phyloP scores from a whole-genome alignment of 2,888 invertebrate genomes.

The Agonopterix alstromeriana region DNA sequence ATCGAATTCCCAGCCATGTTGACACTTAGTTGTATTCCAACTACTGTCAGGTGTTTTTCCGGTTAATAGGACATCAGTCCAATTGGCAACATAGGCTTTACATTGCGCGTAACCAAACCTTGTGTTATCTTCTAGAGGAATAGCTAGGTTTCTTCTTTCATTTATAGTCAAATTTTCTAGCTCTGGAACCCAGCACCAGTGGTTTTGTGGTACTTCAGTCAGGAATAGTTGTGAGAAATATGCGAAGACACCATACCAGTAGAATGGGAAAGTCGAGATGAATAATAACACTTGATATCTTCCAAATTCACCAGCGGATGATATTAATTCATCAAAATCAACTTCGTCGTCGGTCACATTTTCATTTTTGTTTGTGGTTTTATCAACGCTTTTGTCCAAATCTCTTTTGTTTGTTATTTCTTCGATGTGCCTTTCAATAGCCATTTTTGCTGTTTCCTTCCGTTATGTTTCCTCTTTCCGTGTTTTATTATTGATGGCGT shows the following conservation, averaged over 20 bases:
- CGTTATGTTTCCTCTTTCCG: neutral
- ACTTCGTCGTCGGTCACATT: conserved; percentile 9
- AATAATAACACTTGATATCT: conserved; percentile 32
- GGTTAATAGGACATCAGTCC: conserved; percentile 34
- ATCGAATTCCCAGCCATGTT: conserved; percentile 50
- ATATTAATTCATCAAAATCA: conserved; percentile 34
- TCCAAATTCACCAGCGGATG: conserved; percentile 37
- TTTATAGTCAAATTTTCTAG: conserved; percentile 30
- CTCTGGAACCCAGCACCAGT: conserved; percentile 40
- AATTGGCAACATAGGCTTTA: conserved; percentile 34
- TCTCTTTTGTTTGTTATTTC: conserved; percentile 9
- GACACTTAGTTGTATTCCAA: conserved; percentile 37
- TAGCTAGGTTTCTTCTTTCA: conserved; percentile 29
- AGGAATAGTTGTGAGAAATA: conserved; percentile 39
- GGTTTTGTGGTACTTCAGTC: conserved; percentile 36
- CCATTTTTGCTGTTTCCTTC: conserved; percentile 9
- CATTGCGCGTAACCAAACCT: conserved; percentile 44
- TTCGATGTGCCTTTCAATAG: conserved; percentile 4
- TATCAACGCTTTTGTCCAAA: conserved; percentile 1
- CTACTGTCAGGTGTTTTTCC: conserved; percentile 26
- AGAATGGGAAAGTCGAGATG: conserved; percentile 33
- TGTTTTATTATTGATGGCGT: neutral
- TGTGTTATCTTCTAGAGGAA: conserved; percentile 25
- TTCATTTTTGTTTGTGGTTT: neutral
- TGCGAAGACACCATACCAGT: conserved; percentile 29